Evolutionary conservation across 2,797 vertebrate genomes (phyloP), one percentile per base, ranked within the genome.

Genomic region (Siniperca obscura): DNA sequence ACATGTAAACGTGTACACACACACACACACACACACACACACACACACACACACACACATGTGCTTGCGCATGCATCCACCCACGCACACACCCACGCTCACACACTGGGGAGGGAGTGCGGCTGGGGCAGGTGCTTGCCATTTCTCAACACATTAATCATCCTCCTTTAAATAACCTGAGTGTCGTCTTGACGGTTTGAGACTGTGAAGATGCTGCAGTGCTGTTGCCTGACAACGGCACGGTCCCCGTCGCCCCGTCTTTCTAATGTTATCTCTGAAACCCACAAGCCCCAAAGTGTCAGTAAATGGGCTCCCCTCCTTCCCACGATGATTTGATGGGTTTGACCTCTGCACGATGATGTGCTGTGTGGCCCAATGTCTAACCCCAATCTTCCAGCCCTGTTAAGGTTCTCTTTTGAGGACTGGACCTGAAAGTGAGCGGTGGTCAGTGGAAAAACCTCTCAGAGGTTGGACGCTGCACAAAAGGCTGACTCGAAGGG

Each of bases 161-260:
- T 93, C 89, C 86, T 94, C 94, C 94, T 95, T 95, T 97, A 96
- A 92, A 93, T 95, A 96, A 96, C 93, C 95, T 83, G 92, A 92
- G 90, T 94, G 90, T 92, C 92, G 95, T 93, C 93, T 89, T 94
- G 93, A 93, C 90, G 92, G 86, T 92, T 91, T 87, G 87, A 93
- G 93, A 92, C 93, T 78, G 89, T 68, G 85, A 90, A 91, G 90
- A 90, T 89, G 86, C 93, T 84, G 88, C 86, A 60, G 82, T 69
- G 91, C 91, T 76, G 93, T 94, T 94, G 91, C 93, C 89, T 91
- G 93, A 95, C 94, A 92, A 93, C 92, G 85, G 82, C 93, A 91
- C 85, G 86, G 67, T 86, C 84, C 78, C 85, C 30, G 70, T 56
- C 71, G 79, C 84, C 71, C 75, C 78, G 78, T 81, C 87, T 80